These are phyloP conservation scores for Dryobotodes eremita DNA, from an alignment of 2,888 invertebrate species.

Conservation along the genomic window DNA sequence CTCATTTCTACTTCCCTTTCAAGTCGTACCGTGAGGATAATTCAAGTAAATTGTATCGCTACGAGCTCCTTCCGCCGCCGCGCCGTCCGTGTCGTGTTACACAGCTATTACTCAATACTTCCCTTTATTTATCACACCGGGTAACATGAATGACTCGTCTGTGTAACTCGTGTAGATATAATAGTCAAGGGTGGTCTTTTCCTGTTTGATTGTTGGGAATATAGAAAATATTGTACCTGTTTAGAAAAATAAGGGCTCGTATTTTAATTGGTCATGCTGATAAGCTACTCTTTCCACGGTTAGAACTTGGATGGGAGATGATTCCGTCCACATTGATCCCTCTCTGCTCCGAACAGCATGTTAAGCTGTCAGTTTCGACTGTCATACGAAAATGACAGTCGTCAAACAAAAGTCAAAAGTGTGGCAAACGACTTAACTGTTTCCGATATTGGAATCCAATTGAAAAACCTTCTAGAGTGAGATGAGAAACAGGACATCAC, in stretches of 20 bases:
- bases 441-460: neutral
- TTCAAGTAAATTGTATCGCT: conserved; percentile 52
- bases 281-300: neutral
- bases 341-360: neutral
- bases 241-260: neutral
- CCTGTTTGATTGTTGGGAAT: neutral
- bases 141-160: conserved; percentile 40
- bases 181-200: neutral
- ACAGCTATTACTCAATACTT: conserved; percentile 51
- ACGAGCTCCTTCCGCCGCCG: conserved; percentile 32
- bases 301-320: neutral
- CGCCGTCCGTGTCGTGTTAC: conserved; percentile 47
- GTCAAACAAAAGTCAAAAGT: neutral
- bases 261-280: neutral
- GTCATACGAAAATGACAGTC: neutral
- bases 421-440: neutral
- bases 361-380: neutral
- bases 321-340: neutral
- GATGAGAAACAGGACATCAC: neutral
- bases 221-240: neutral
- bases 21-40: conserved; percentile 42
- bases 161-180: conserved; percentile 14
- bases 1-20: conserved; percentile 41
- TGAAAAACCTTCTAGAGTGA: neutral
- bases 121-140: conserved; percentile 54